These are phyloP conservation scores for Neotoma lepida DNA, from an alignment of 2,113 vertebrate genomes.

Conservation along the genomic window DNA sequence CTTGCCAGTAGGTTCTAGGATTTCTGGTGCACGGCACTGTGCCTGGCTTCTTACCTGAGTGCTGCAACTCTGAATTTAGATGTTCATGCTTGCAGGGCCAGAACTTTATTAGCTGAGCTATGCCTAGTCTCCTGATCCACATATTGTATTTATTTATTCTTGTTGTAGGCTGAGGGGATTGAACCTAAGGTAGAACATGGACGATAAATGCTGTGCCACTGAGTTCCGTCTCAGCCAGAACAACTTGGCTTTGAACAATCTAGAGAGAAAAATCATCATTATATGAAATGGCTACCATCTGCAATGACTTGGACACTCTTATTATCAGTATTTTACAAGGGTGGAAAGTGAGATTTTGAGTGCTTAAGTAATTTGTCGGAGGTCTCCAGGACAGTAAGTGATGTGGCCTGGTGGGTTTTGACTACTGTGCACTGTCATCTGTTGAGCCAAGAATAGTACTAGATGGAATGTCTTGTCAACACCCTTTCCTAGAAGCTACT, in stretches of 20 bases:
- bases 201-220: neutral
- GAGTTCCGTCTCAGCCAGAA: neutral
- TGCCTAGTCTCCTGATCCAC: neutral
- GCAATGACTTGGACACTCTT: neutral
- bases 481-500: neutral
- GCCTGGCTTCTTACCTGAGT: no score
- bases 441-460: neutral
- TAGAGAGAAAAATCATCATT: neutral
- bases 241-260: neutral
- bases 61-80: no score
- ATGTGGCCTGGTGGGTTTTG: neutral
- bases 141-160: neutral
- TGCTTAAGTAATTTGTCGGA: neutral
- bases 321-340: neutral
- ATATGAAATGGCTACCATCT: neutral
- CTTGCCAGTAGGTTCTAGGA: neutral
- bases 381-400: neutral
- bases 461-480: slow-evolving; percentile 10
- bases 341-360: neutral
- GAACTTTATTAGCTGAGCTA: neutral
- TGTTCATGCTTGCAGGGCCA: neutral
- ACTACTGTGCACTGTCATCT: neutral
- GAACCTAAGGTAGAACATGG: neutral
- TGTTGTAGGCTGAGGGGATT: neutral
- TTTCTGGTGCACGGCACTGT: neutral